phyloP scores from a whole-genome alignment of 1,140 invertebrate genomes.

The Anthonomus grandis region DNA sequence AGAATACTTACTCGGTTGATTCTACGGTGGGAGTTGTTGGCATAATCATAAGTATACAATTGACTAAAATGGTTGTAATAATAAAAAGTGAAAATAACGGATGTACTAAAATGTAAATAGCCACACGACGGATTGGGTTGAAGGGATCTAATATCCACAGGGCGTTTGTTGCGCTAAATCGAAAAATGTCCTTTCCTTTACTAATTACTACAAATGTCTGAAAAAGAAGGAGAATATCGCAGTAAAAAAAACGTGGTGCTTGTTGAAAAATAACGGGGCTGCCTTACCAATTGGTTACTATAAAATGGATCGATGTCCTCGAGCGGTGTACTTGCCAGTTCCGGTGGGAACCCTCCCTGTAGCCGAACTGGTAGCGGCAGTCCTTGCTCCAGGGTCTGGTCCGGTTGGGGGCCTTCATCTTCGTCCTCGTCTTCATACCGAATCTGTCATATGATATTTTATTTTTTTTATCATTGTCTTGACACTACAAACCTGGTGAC shows the following conservation, averaged over 20 bases:
- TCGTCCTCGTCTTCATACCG: slow-evolving; percentile 94
- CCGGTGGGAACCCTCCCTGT: slow-evolving; percentile 84
- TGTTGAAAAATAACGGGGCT: too few relatives aligned
- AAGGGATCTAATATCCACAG: slow-evolving; percentile 94
- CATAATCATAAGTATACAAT: slow-evolving; percentile 98
- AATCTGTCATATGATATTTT: slow-evolving; percentile 57
- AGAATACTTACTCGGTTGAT: slow-evolving; percentile 91
- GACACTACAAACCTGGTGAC: too few relatives aligned
- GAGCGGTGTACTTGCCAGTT: slow-evolving; percentile 88
- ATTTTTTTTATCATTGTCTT: not conserved
- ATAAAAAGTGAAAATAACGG: slow-evolving; percentile 96
- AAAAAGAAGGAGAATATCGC: slow-evolving; percentile 44
- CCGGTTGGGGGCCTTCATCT: slow-evolving; percentile 91
- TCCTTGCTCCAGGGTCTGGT: slow-evolving; percentile 89
- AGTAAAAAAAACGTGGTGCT: too few relatives aligned
- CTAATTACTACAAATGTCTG: slow-evolving; percentile 98
- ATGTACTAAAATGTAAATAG: slow-evolving; percentile 97
- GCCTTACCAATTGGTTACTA: slow-evolving; percentile 85
- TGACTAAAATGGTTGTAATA: slow-evolving; percentile 95
- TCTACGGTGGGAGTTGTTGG: slow-evolving; percentile 87
- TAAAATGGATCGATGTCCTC: slow-evolving; percentile 95
- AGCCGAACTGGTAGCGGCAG: slow-evolving; percentile 83
- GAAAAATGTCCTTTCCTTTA: slow-evolving; percentile 97
- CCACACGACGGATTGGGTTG: slow-evolving; percentile 93
- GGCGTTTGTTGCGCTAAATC: slow-evolving; percentile 95